These are phyloP conservation scores for Pardalotus punctatus DNA, from an alignment of 2,113 vertebrate genomes.

Conservation along the genomic window DNA sequence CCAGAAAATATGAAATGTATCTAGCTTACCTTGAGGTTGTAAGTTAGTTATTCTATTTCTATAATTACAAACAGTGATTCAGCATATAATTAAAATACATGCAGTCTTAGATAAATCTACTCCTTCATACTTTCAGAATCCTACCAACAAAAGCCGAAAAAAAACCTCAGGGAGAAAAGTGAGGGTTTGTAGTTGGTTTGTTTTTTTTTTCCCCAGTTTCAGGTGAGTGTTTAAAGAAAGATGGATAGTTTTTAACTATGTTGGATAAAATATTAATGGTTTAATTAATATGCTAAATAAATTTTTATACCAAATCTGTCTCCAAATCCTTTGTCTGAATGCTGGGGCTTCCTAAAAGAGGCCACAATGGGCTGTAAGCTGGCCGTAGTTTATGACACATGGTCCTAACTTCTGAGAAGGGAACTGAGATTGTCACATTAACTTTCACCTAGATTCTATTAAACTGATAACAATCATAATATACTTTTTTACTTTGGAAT, in stretches of 20 bases:
- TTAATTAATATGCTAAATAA: background rate
- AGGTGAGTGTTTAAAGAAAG: background rate
- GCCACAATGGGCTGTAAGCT: accelerated
- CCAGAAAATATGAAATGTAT: slow-evolving; percentile 31
- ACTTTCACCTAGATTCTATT: background rate
- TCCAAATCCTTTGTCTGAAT: background rate
- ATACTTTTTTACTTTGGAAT: background rate
- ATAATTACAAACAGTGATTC: slow-evolving; percentile 24
- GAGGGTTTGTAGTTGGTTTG: accelerated
- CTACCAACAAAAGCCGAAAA: background rate
- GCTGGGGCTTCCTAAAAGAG: background rate
- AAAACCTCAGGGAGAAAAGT: background rate
- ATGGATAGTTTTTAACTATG: background rate
- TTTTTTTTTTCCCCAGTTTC: background rate
- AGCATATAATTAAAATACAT: background rate
- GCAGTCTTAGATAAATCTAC: background rate
- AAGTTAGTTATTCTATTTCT: slow-evolving; percentile 5
- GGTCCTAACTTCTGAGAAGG: background rate
- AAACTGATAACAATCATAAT: background rate
- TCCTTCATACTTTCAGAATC: background rate
- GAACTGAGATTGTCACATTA: accelerated
- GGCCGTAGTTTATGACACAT: background rate
- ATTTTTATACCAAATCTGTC: background rate
- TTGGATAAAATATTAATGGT: background rate
- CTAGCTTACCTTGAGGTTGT: slow-evolving; percentile 16